A percentile compares a stretch with the other conserved stretches of the same genome.
These are phyloP conservation scores for Nasonia giraulti DNA, from an alignment of 1,140 invertebrate species.

Conservation along the genomic window DNA sequence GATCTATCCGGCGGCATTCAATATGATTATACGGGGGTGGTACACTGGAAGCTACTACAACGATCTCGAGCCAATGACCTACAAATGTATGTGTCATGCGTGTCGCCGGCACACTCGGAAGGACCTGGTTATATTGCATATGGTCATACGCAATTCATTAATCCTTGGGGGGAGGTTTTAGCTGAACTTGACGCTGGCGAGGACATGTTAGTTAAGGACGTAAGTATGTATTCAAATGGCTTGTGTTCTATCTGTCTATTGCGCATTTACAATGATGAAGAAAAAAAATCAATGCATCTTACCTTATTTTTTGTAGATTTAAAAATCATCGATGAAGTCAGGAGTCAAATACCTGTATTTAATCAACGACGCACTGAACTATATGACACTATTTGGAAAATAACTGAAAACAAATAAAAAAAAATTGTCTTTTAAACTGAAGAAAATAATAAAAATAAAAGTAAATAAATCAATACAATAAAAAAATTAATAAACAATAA, in stretches of 20 bases:
- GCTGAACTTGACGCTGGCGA: constrained; percentile 82
- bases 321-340: constrained; percentile 81
- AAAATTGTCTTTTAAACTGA: too few relatives aligned
- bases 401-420: too few relatives aligned
- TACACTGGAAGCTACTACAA: constrained; percentile 92
- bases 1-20: constrained; percentile 95
- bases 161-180: constrained; percentile 91
- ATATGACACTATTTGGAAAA: constrained; percentile 79
- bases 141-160: constrained; percentile 90
- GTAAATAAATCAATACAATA: not conserved
- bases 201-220: constrained; percentile 83
- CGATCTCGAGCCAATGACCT: constrained; percentile 90
- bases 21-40: constrained; percentile 95
- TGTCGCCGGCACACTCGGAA: constrained; percentile 85
- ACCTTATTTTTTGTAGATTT: constrained; percentile 78
- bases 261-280: too few relatives aligned
- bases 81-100: constrained; percentile 85
- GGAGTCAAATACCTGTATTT: constrained; percentile 87
- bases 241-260: too few relatives aligned
- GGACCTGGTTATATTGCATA: constrained; percentile 88
- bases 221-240: constrained; percentile 75
- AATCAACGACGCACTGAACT: constrained; percentile 86
- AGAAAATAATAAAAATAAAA: not conserved
- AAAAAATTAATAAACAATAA: too few relatives aligned
- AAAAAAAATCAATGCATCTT: too few relatives aligned